Percentiles rank a stretch among this genome's conserved stretches.
Evolutionary conservation across 2,888 invertebrate species (phyloP).

Genomic region (Oscheius sp.): DNA sequence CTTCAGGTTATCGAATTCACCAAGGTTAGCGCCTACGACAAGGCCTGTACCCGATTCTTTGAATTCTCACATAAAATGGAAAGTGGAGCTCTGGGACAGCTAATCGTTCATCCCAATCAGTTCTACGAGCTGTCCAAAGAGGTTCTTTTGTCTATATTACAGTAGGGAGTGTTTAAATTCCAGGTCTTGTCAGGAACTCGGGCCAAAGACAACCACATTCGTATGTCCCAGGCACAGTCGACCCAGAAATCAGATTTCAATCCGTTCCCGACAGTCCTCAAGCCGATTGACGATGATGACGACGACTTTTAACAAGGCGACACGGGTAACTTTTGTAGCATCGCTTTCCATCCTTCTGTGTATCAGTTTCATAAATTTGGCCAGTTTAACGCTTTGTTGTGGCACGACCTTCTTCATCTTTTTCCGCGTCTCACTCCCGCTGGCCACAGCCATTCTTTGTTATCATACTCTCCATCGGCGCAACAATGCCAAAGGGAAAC

Average conservation of each 20-base stretch:
- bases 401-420: constrained; percentile 6
- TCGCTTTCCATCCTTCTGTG: too few relatives aligned
- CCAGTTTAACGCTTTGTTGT: constrained; percentile 15
- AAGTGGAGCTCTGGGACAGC: constrained; percentile 60
- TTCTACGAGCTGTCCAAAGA: constrained; percentile 67
- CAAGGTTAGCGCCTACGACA: constrained; percentile 57
- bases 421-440: constrained; percentile 4
- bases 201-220: constrained; percentile 28
- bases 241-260: not conserved
- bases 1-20: constrained; percentile 54
- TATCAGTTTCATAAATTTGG: constrained; percentile 13
- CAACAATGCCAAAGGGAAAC: too few relatives aligned
- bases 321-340: too few relatives aligned
- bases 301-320: too few relatives aligned
- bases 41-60: constrained; percentile 70
- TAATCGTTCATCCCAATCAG: constrained; percentile 73
- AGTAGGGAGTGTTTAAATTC: not conserved
- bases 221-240: not conserved
- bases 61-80: constrained; percentile 67
- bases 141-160: constrained; percentile 28
- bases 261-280: not conserved
- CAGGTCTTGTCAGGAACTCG: constrained; percentile 31
- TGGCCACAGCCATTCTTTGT: constrained; percentile 3
- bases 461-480: too few relatives aligned
- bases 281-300: too few relatives aligned